These are phyloP conservation scores for Apamea crenata DNA, from an alignment of 2,888 invertebrate species.

Conservation along the genomic window DNA sequence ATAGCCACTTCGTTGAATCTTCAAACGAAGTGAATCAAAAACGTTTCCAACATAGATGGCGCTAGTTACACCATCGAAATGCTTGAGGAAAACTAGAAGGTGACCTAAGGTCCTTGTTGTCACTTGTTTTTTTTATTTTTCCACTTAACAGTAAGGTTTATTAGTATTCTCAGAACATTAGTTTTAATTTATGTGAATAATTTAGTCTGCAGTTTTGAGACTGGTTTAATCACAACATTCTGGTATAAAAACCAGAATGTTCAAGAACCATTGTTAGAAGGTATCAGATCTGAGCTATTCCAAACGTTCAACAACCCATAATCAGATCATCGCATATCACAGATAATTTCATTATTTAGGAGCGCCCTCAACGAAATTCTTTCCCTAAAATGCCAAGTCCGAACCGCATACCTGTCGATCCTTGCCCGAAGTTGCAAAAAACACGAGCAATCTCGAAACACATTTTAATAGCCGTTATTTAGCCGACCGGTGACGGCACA, in stretches of 20 bases:
- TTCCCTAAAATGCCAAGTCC: conserved; percentile 66
- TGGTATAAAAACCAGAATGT: too few relatives aligned
- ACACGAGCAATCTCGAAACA: conserved; percentile 86
- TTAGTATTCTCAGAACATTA: conserved; percentile 29
- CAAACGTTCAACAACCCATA: conserved; percentile 44
- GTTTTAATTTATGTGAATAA: conserved; percentile 21
- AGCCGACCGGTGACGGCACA: conserved; percentile 89
- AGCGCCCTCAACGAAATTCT: conserved; percentile 53
- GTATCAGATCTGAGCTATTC: conserved; percentile 20
- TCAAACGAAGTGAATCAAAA: not conserved
- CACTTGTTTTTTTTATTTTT: conserved; percentile 9
- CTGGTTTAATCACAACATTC: too few relatives aligned
- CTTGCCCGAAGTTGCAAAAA: conserved; percentile 81
- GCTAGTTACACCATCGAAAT: conserved; percentile 38
- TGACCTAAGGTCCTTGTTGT: not conserved
- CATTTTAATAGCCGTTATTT: conserved; percentile 89
- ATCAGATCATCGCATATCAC: conserved; percentile 39
- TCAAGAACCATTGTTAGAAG: not conserved
- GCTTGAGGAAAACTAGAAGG: conserved; percentile 39
- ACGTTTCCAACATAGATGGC: conserved; percentile 55
- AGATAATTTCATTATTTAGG: conserved; percentile 63
- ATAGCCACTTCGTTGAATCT: not conserved
- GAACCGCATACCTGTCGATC: conserved; percentile 76
- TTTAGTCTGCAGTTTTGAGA: not conserved
- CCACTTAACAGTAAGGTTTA: not conserved